Evolutionary conservation across 2,797 vertebrate species (phyloP).

Genomic region (Martes flavigula): DNA sequence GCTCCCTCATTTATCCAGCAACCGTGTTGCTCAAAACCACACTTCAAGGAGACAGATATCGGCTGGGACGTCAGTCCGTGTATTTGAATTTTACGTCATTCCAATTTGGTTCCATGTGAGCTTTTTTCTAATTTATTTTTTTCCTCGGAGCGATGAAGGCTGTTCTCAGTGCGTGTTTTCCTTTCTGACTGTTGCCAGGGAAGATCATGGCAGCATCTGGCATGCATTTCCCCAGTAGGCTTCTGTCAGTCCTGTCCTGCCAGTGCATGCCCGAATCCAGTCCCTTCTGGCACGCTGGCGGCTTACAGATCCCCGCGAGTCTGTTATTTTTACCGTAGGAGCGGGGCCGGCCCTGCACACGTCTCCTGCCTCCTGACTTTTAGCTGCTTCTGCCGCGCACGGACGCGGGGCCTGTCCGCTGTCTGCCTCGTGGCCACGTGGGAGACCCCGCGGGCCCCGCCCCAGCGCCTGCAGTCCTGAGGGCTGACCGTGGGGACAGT

Average conservation of each 20-base stretch:
- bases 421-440: too few relatives aligned
- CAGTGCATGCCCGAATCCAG: neutral
- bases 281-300: neutral
- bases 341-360: too few relatives aligned
- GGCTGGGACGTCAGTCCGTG: neutral
- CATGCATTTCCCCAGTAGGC: neutral
- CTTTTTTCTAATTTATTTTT: neutral
- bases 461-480: too few relatives aligned
- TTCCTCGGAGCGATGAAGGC: neutral
- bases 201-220: fast-evolving
- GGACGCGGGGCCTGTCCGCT: fast-evolving
- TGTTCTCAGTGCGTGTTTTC: too few relatives aligned
- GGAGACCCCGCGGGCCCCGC: too few relatives aligned
- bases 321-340: fast-evolving
- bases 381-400: too few relatives aligned
- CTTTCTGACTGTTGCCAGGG: neutral
- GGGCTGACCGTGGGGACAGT: too few relatives aligned
- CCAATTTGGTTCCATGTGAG: neutral
- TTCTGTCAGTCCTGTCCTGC: neutral
- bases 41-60: fast-evolving
- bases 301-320: fast-evolving
- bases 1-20: fast-evolving
- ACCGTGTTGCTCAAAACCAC: neutral
- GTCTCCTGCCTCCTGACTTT: too few relatives aligned
- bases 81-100: neutral